Evolutionary conservation across 2,113 vertebrate genomes (phyloP), one percentile per base, ranked within the genome.

Genomic region (Amblyopsis rosae): DNA sequence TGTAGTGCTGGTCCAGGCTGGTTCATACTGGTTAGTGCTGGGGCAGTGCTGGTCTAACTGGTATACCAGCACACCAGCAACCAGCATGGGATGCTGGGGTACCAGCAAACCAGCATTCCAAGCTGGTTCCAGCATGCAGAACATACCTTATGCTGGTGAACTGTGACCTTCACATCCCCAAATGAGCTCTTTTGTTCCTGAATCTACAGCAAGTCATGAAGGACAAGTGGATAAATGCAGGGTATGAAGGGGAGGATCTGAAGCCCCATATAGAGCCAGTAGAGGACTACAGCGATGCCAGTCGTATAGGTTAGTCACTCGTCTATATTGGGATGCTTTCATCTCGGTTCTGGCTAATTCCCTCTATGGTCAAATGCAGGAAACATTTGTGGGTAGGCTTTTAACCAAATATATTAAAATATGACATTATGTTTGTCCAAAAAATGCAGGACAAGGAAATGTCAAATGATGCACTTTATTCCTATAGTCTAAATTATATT

Each of bases 141-240:
- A 19, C 1, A 19, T 19, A 1, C 19, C 19, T 19, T 19, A 19
- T 47, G 5, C 26, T 35, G 6, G 16, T 12, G 7, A 3, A 13
- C 9, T 54, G 47, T 35, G 26, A 15, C 9, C 9, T 19, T 59
- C 26, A 12, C 10, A 13, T 46, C 15, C 6, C 41, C 11, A 57
- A 17, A 6, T 17, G 15, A 51, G 12, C 3, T n/a, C 16, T 54
- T 54, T 6, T 72, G 3, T 70, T 13, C 53, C 9, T 61, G 0
- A 3, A 17, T 60, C 41, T 53, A 56, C 80, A 97, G 96, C 96
- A 97, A 98, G 96, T 98, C 86, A 98, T 98, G 96, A 96, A 96
- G 86, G 96, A 98, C 88, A 96, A 96, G 47, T 98, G 96, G 96
- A 96, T 98, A 83, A 98, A 98, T 76, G 83, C 95, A 4, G 96